Base-by-base conservation (phyloP, 2,113 vertebrate species). In the Macquaria australasica region DNA sequence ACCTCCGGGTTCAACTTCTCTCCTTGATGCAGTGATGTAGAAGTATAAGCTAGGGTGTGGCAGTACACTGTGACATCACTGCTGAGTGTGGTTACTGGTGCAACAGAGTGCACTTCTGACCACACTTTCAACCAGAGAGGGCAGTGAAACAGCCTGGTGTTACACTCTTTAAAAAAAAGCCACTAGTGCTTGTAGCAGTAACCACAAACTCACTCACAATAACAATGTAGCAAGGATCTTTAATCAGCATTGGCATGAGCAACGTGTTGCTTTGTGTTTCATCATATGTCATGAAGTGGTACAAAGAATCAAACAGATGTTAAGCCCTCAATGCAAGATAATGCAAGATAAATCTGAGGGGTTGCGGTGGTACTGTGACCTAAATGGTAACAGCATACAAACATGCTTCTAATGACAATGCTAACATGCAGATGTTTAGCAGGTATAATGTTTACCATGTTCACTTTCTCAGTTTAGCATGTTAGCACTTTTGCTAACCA, bases 261-360 rank as follows among this genome's bases (percentile, higher is more conserved):
- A 43, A 25, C 12, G 7, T 50, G 37, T 77, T 77, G 23, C n/a
- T n/a, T 55, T 16, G 12, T 41, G 45, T 81, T 78, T 84, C 74
- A 64, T 86, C 41, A 81, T 41, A 45, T 66, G 18, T 63, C 59
- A 43, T 64, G 7, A 45, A 76, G 18, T 45, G 28, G 7, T 23
- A 10, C 50, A 28, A 41, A 66, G 60, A 39, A 51, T 21, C 16
- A 18, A 34, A 20, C 16, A 62, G 6, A 62, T 28, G 43, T 45
- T 45, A 12, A 45, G 43, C 9, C 3, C 59, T 34, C 11, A 15
- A 25, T 58, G n/a, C n/a, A 25, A 56, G 8, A 3, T 28, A 8
- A 59, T 31, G 58, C n/a, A 58, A n/a, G n/a, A 28, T 59, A 8
- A 23, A 23, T 55, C 20, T 55, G 9, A 60, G 16, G 8, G 59